phyloP scores from a whole-genome alignment of 2,797 vertebrate species.

The Sus cebifrons region DNA sequence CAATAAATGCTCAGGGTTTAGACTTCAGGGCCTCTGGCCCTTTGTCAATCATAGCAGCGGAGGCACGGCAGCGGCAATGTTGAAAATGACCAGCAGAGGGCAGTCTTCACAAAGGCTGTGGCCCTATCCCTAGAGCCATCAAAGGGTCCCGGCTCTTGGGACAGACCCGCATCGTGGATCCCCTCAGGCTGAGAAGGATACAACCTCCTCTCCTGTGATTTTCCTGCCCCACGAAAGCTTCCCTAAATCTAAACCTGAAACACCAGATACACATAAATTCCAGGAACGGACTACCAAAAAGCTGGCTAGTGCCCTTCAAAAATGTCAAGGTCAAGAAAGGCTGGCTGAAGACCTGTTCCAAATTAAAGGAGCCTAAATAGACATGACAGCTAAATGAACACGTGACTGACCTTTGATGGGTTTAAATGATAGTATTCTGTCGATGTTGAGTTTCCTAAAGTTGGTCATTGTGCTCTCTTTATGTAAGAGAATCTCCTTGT shows the following conservation, averaged over 20 bases:
- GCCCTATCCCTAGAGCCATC: accelerated
- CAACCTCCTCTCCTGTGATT: not conserved
- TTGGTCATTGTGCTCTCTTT: not conserved
- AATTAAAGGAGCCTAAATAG: not conserved
- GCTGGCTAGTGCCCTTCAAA: conserved; percentile 7
- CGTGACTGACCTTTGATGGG: not conserved
- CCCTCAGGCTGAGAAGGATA: not conserved
- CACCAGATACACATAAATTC: not conserved
- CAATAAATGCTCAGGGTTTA: not conserved
- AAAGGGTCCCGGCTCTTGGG: not conserved
- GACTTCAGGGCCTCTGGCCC: not conserved
- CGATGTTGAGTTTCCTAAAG: not conserved
- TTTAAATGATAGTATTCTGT: conserved; percentile 8
- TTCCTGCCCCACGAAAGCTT: not conserved
- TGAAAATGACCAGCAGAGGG: conserved; percentile 60
- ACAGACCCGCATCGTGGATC: accelerated
- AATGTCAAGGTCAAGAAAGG: conserved; percentile 16
- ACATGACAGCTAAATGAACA: not conserved
- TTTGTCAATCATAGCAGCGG: not conserved
- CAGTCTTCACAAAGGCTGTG: conserved; percentile 54
- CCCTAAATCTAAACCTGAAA: conserved; percentile 16
- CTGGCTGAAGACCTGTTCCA: not conserved
- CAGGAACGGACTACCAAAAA: not conserved
- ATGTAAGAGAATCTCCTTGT: conserved; percentile 22
- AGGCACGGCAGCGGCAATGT: not conserved